A percentile compares a stretch with the other conserved stretches of the same genome.
Evolutionary conservation across 2,888 invertebrate species (phyloP).

Genomic region (Tupiocoris notatus): DNA sequence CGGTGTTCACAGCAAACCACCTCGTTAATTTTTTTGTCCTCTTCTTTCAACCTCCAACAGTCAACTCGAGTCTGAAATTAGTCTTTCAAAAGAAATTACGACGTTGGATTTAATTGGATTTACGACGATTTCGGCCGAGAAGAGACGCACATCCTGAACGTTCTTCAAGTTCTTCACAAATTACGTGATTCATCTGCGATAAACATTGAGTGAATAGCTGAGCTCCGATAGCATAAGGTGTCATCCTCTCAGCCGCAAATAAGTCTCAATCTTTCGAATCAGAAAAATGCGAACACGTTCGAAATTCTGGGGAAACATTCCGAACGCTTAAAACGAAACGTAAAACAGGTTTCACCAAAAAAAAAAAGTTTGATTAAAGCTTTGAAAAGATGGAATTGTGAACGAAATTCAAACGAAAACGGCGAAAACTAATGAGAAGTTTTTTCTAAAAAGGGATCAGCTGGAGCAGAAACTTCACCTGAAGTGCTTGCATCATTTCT

Average conservation of each 20-base stretch:
- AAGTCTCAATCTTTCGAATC: background rate
- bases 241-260: background rate
- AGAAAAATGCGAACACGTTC: background rate
- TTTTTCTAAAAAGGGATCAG: too few relatives aligned
- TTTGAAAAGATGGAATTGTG: too few relatives aligned
- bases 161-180: slow-evolving; percentile 5
- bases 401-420: too few relatives aligned
- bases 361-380: too few relatives aligned
- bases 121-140: background rate
- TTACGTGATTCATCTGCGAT: background rate
- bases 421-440: too few relatives aligned
- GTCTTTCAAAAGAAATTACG: background rate
- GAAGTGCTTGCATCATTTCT: too few relatives aligned
- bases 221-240: background rate
- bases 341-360: background rate
- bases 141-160: background rate
- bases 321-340: background rate
- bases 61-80: background rate
- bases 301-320: background rate
- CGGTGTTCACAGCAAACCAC: background rate
- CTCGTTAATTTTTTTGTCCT: background rate
- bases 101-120: slow-evolving; percentile 7
- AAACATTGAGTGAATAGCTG: background rate
- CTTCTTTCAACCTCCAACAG: background rate
- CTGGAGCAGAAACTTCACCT: too few relatives aligned